Conservation (phyloP, 2,888 invertebrate genomes). For the Cacoxenus indagator region DNA sequence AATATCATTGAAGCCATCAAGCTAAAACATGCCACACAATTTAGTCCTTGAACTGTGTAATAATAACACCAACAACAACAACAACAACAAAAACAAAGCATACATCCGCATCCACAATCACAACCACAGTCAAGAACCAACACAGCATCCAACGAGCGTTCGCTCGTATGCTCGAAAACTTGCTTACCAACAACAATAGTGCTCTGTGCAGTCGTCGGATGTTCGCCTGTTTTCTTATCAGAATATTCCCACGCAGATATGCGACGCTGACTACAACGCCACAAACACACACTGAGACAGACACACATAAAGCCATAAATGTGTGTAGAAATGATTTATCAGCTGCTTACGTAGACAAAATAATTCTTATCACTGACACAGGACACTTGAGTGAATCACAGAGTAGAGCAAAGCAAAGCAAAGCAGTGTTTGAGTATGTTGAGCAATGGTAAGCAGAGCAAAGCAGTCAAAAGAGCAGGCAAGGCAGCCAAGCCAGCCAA, state of each 20-base stretch:
- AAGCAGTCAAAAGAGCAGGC: slow-evolving; percentile 34
- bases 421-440: not conserved
- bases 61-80: no score
- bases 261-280: not conserved
- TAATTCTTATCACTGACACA: slow-evolving; percentile 30
- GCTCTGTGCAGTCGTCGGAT: not conserved
- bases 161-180: no score
- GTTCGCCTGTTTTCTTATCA: slow-evolving; percentile 15
- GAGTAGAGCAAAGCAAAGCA: not conserved
- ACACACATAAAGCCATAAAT: slow-evolving; percentile 3
- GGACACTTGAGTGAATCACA: slow-evolving; percentile 33
- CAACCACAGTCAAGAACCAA: no score
- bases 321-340: slow-evolving; percentile 32
- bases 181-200: no score
- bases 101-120: no score
- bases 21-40: no score
- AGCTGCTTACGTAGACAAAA: slow-evolving; percentile 34
- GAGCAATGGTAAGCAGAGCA: slow-evolving; percentile 16
- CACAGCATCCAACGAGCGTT: no score
- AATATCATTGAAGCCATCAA: no score
- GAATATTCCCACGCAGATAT: not conserved
- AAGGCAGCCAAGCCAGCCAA: slow-evolving; percentile 30
- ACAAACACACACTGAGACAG: not conserved
- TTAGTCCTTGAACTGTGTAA: no score
- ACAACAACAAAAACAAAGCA: no score